Conservation (phyloP, 2,888 invertebrate species). For the Apeira syringaria region DNA sequence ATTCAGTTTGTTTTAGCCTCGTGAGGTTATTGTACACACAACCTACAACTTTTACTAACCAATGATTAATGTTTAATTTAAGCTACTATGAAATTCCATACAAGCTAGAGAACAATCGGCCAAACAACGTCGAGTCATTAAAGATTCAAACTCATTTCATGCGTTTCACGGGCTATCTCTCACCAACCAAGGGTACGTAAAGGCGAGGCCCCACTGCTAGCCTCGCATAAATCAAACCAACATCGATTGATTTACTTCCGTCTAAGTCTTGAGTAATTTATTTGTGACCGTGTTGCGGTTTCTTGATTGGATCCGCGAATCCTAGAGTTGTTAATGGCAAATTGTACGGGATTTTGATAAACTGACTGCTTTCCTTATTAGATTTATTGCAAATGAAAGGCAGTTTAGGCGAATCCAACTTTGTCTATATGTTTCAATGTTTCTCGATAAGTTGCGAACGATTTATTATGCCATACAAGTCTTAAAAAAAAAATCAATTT, state of each 20-base stretch:
- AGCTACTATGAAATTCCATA: constrained; percentile 17
- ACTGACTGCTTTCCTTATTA: no score
- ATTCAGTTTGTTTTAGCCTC: no score
- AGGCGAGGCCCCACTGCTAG: constrained; percentile 5
- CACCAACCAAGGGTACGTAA: constrained; percentile 4
- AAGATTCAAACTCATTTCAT: constrained; percentile 14
- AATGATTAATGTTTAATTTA: constrained; percentile 4
- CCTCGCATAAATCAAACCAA: constrained; percentile 3
- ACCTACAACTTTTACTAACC: not conserved
- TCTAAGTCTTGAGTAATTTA: constrained; percentile 11
- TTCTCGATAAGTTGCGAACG: no score
- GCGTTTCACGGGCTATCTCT: constrained; percentile 7
- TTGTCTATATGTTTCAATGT: no score
- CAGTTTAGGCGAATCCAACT: no score
- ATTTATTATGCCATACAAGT: no score
- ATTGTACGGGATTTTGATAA: not conserved
- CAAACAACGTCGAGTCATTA: constrained; percentile 5
- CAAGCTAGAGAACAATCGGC: constrained; percentile 10
- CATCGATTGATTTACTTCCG: constrained; percentile 6
- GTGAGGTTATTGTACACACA: no score
- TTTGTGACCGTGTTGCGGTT: constrained; percentile 5
- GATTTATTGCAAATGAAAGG: no score
- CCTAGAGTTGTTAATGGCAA: not conserved
- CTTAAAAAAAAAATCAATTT: no score
- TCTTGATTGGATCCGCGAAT: constrained; percentile 1